Evolutionary conservation across 2,888 invertebrate species (phyloP).

Genomic region (Drosophila birchii): DNA sequence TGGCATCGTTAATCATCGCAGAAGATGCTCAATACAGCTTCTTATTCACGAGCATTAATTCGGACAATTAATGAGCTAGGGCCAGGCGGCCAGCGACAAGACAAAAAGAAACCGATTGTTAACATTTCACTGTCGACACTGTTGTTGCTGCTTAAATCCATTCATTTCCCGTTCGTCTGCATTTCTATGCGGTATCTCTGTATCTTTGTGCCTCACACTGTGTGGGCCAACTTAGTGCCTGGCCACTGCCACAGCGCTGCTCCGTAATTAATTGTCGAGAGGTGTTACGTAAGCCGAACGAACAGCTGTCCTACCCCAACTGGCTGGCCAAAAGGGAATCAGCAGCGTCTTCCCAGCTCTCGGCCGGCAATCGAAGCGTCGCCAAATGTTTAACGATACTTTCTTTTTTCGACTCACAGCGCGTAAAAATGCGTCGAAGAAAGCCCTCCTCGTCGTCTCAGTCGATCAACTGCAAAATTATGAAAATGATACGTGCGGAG

Average conservation of each 20-base stretch:
- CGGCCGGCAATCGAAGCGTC: constrained; percentile 46
- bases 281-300: constrained; percentile 63
- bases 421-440: constrained; percentile 54
- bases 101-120: constrained; percentile 58
- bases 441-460: constrained; percentile 52
- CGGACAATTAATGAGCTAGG: constrained; percentile 30
- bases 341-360: constrained; percentile 22
- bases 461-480: constrained; percentile 68
- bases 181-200: constrained; percentile 11
- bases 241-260: constrained; percentile 14
- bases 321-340: constrained; percentile 37
- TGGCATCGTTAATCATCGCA: constrained; percentile 33
- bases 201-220: constrained; percentile 13
- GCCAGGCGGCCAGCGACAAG: constrained; percentile 10
- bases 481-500: constrained; percentile 54
- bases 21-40: constrained; percentile 5
- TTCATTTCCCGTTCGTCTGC: constrained; percentile 22
- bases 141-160: constrained; percentile 11
- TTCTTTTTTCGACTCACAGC: constrained; percentile 60
- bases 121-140: constrained; percentile 61
- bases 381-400: constrained; percentile 63
- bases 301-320: constrained; percentile 69
- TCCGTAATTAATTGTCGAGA: constrained; percentile 50
- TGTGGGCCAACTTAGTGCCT: constrained; percentile 24
- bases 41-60: constrained; percentile 25